These are phyloP conservation scores for Thalpophila matura DNA, from an alignment of 2,888 invertebrate genomes.

Conservation along the genomic window DNA sequence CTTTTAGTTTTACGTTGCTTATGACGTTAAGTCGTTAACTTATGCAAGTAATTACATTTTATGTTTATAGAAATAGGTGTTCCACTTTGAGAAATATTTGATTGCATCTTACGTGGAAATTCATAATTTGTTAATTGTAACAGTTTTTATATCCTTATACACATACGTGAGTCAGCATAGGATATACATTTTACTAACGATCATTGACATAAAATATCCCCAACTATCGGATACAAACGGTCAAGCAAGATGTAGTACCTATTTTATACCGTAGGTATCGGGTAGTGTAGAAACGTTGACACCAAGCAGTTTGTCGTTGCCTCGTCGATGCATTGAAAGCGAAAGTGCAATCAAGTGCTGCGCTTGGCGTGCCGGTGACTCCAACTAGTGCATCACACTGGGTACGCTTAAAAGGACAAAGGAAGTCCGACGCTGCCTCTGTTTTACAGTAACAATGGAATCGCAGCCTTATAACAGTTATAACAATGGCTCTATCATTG, in stretches of 20 bases:
- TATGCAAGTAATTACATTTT: conserved; percentile 49
- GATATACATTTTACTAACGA: conserved; percentile 9
- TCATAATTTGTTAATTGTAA: conserved; percentile 13
- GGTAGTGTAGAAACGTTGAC: conserved; percentile 47
- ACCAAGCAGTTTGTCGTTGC: conserved; percentile 55
- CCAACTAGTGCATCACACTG: conserved; percentile 63
- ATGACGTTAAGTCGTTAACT: conserved; percentile 43
- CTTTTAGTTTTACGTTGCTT: conserved; percentile 58
- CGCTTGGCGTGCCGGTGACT: conserved; percentile 59
- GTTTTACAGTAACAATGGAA: conserved; percentile 60
- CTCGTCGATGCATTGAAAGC: conserved; percentile 76
- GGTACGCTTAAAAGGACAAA: conserved; percentile 73
- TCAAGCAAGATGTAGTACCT: conserved; percentile 12
- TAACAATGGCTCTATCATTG: conserved; percentile 38
- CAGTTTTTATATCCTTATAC: conserved; percentile 2
- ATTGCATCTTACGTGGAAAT: conserved; percentile 17
- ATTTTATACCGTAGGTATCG: conserved; percentile 43
- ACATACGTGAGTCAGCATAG: background rate
- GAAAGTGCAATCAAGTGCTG: conserved; percentile 83
- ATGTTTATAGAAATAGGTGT: conserved; percentile 39
- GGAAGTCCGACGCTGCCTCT: conserved; percentile 69
- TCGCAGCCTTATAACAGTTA: conserved; percentile 45
- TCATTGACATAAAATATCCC: conserved; percentile 1
- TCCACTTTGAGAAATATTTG: conserved; percentile 28
- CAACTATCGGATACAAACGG: background rate